Percentiles rank a stretch among this genome's conserved stretches.
phyloP scores from a whole-genome alignment of 1,140 invertebrate genomes.

The Drosophila ficusphila region DNA sequence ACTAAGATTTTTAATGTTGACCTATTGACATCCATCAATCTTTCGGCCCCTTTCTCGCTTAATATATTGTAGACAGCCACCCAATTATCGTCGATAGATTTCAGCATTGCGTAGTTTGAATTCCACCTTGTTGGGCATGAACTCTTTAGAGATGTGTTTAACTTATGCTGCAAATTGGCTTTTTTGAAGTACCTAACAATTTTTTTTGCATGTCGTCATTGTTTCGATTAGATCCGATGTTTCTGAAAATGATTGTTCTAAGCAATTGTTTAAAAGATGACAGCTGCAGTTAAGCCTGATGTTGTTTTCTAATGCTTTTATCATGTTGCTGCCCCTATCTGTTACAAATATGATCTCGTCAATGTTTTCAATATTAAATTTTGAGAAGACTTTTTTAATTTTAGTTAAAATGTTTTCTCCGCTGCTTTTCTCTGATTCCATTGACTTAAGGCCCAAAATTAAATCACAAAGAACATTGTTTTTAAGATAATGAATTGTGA shows the following conservation, averaged over 20 bases:
- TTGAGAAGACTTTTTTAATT: constrained; percentile 41
- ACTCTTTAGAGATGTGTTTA: constrained; percentile 21
- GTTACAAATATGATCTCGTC: no score
- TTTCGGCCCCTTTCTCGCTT: constrained; percentile 20
- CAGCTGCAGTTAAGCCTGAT: constrained; percentile 38
- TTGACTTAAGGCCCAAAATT: constrained; percentile 25
- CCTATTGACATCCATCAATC: constrained; percentile 32
- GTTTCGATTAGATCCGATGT: no score
- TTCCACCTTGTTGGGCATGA: constrained; percentile 32
- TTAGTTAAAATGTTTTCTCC: constrained; percentile 33
- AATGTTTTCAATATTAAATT: constrained; percentile 42
- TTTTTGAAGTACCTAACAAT: constrained; percentile 41
- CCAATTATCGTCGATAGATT: constrained; percentile 39
- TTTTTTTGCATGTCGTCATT: no score
- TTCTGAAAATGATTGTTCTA: constrained; percentile 8
- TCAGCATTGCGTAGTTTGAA: constrained; percentile 30
- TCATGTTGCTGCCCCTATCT: constrained; percentile 37
- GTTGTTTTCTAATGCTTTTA: constrained; percentile 44
- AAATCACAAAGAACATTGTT: constrained; percentile 31
- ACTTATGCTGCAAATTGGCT: constrained; percentile 23
- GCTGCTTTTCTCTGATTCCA: constrained; percentile 18
- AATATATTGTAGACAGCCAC: constrained; percentile 27
- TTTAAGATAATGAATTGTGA: constrained; percentile 21
- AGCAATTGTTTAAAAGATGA: constrained; percentile 27
- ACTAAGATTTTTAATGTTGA: constrained; percentile 35